A percentile compares a stretch with the other conserved stretches of the same genome.
Evolutionary conservation across 1,140 invertebrate genomes (phyloP).

Genomic region (Aphaenogaster rudis): DNA sequence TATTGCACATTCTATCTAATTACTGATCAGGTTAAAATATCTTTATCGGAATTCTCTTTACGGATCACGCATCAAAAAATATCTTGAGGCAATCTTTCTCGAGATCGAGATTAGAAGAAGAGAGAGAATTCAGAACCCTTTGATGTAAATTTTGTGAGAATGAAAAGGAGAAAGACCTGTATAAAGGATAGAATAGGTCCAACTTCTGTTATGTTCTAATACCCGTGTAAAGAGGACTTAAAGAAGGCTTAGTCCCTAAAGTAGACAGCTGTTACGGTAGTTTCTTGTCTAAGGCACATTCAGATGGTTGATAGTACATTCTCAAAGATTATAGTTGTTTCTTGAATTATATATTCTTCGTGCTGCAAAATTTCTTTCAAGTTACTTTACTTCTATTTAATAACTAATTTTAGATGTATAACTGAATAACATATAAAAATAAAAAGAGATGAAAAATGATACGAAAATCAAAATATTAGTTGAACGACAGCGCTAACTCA

Average conservation of each 20-base stretch:
- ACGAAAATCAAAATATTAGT: not conserved
- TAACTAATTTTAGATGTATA: not conserved
- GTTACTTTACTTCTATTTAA: not conserved
- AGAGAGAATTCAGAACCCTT: not conserved
- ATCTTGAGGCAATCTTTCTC: not conserved
- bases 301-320: not conserved
- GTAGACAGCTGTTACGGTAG: conserved; percentile 68
- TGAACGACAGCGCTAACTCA: not conserved
- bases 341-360: not conserved
- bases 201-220: conserved; percentile 71
- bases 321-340: conserved; percentile 5
- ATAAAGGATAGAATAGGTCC: not conserved
- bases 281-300: conserved; percentile 58
- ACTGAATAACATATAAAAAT: not conserved
- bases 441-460: not conserved
- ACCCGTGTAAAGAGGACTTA: conserved; percentile 72
- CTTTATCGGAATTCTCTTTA: conserved; percentile 12
- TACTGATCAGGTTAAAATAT: conserved; percentile 31
- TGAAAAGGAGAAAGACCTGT: not conserved
- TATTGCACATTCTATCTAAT: conserved; percentile 49
- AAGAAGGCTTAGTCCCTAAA: conserved; percentile 63
- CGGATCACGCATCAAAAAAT: conserved; percentile 10
- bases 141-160: conserved; percentile 39
- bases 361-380: not conserved
- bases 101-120: conserved; percentile 8